A percentile compares a stretch with the other conserved stretches of the same genome.
Conservation (phyloP, 2,797 vertebrate species). For the Acanthis flammea region DNA sequence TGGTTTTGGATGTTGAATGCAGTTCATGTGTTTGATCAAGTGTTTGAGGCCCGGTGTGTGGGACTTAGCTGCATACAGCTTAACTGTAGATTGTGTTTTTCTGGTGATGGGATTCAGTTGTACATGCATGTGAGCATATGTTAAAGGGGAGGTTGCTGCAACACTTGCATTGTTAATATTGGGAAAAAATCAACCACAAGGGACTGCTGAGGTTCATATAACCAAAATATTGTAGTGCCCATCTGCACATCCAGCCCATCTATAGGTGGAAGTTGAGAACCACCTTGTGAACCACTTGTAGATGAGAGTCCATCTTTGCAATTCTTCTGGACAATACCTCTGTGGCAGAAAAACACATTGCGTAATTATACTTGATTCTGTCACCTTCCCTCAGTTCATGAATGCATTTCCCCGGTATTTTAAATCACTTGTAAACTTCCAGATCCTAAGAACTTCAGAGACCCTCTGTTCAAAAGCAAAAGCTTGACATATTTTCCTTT, state of each 20-base stretch:
- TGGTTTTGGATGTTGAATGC: background rate
- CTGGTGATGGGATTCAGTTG: background rate
- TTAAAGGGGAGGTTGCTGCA: background rate
- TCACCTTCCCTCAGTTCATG: background rate
- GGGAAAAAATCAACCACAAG: background rate
- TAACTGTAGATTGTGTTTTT: background rate
- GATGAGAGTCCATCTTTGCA: background rate
- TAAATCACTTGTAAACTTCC: background rate
- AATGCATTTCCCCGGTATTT: background rate
- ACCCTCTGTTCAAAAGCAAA: background rate
- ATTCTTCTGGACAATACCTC: background rate
- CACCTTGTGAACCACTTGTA: background rate
- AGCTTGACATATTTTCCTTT: background rate
- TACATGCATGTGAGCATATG: background rate
- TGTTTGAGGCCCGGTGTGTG: background rate
- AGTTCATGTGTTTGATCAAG: background rate
- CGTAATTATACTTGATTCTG: background rate
- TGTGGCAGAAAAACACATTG: background rate
- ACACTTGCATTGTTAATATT: background rate
- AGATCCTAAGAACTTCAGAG: background rate
- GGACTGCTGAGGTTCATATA: background rate
- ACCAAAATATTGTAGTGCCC: background rate
- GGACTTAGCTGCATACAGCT: background rate
- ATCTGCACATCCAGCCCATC: background rate
- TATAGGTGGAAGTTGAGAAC: background rate